phyloP scores from a whole-genome alignment of 1,140 invertebrate species.

The Spodoptera frugiperda region DNA sequence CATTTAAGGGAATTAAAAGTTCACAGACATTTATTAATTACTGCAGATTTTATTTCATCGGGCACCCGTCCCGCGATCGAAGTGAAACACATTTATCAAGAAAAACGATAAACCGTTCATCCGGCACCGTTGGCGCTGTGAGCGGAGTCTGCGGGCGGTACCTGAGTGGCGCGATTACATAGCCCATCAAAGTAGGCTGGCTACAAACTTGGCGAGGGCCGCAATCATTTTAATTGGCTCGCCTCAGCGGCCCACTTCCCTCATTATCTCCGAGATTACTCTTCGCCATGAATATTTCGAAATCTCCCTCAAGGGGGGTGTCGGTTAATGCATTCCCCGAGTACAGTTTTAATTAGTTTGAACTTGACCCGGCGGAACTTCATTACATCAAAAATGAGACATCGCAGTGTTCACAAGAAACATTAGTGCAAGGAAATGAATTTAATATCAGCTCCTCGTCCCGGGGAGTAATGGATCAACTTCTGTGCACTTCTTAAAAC shows the following conservation, averaged over 20 bases:
- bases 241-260: constrained; percentile 46
- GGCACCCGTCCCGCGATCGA: neutral
- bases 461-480: constrained; percentile 15
- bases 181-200: constrained; percentile 36
- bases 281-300: constrained; percentile 55
- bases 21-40: neutral
- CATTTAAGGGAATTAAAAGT: neutral
- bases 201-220: constrained; percentile 37
- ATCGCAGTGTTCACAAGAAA: constrained; percentile 36
- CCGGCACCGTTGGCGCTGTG: constrained; percentile 11
- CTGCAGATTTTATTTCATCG: neutral
- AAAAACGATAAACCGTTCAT: constrained; percentile 19
- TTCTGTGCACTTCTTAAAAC: constrained; percentile 18
- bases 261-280: constrained; percentile 57
- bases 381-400: constrained; percentile 44
- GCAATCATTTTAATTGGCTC: constrained; percentile 58
- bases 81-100: neutral
- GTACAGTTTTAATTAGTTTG: constrained; percentile 47
- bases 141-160: neutral
- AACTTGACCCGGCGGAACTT: constrained; percentile 44
- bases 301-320: neutral
- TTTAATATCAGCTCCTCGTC: constrained; percentile 13
- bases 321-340: constrained; percentile 46
- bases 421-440: constrained; percentile 27
- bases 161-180: constrained; percentile 38